phyloP scores from a whole-genome alignment of 2,888 invertebrate genomes.

The Parascotia fuliginaria region DNA sequence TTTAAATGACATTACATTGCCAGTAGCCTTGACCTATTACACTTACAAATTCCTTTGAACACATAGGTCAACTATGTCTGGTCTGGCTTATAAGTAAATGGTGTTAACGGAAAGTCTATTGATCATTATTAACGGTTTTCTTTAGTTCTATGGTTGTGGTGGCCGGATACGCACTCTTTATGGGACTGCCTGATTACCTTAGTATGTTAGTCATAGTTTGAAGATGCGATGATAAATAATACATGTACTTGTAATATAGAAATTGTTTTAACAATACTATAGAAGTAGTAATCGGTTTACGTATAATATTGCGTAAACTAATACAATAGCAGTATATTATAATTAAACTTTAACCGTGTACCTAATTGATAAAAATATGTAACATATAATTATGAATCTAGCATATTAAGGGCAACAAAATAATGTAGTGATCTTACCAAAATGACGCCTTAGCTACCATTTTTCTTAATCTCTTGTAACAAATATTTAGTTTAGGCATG shows the following conservation, averaged over 20 bases:
- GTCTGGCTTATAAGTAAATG: background rate
- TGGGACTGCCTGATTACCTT: conserved; percentile 16
- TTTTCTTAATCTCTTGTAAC: too few relatives aligned
- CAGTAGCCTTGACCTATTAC: conserved; percentile 7
- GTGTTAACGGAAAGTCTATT: conserved; percentile 38
- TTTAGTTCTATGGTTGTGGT: conserved; percentile 29
- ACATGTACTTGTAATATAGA: background rate
- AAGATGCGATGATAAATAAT: conserved; percentile 5
- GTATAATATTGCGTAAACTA: too few relatives aligned
- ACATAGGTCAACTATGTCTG: conserved; percentile 26
- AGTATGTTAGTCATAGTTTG: conserved; percentile 17
- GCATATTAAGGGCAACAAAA: too few relatives aligned
- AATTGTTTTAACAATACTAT: background rate
- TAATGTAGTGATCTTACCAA: too few relatives aligned
- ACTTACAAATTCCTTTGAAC: conserved; percentile 22
- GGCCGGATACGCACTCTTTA: conserved; percentile 35
- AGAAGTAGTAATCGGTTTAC: background rate
- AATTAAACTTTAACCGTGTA: too few relatives aligned
- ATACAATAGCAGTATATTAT: too few relatives aligned
- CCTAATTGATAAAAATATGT: too few relatives aligned
- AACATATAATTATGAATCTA: too few relatives aligned
- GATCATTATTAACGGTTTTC: conserved; percentile 48
- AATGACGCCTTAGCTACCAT: too few relatives aligned
- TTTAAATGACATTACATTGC: conserved; percentile 4
- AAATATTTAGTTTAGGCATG: too few relatives aligned